phyloP scores from a whole-genome alignment of 2,797 vertebrate genomes.

The Poecile montanus region DNA sequence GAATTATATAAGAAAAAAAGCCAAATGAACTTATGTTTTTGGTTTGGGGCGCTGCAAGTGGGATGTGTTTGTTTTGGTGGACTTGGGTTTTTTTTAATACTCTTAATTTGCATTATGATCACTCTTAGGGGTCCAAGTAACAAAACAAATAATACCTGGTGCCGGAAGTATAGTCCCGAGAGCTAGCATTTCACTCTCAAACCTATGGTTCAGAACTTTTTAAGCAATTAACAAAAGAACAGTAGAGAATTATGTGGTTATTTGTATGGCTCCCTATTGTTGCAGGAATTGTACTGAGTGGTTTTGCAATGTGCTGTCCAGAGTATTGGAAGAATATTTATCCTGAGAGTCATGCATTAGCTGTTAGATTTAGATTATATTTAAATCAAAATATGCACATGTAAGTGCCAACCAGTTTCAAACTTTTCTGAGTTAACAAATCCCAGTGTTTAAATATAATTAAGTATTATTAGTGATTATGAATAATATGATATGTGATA shows the following conservation, averaged over 20 bases:
- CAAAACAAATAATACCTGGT: neutral
- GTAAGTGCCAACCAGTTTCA: neutral
- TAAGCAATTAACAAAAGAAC: neutral
- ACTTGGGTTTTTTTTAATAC: rapidly evolving
- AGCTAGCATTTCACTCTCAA: neutral
- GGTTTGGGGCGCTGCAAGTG: rapidly evolving
- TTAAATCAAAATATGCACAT: neutral
- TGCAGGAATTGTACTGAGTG: neutral
- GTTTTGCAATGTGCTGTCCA: neutral
- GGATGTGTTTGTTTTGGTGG: rapidly evolving
- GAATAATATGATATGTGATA: neutral
- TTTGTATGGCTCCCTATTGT: neutral
- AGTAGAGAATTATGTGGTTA: neutral
- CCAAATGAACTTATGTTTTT: neutral
- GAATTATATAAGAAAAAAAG: neutral
- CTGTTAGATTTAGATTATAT: neutral
- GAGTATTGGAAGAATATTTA: neutral
- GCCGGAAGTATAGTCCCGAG: neutral
- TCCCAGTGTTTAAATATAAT: neutral
- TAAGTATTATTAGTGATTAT: neutral
- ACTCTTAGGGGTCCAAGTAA: neutral
- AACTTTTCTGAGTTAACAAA: neutral
- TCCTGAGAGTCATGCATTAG: neutral
- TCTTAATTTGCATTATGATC: neutral
- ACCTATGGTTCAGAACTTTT: neutral